Evolutionary conservation across 37 sponge, comb jelly and placozoan genomes (phyloP), one percentile per base, ranked within the genome.

Genomic region (Lycopodina hypogea): DNA sequence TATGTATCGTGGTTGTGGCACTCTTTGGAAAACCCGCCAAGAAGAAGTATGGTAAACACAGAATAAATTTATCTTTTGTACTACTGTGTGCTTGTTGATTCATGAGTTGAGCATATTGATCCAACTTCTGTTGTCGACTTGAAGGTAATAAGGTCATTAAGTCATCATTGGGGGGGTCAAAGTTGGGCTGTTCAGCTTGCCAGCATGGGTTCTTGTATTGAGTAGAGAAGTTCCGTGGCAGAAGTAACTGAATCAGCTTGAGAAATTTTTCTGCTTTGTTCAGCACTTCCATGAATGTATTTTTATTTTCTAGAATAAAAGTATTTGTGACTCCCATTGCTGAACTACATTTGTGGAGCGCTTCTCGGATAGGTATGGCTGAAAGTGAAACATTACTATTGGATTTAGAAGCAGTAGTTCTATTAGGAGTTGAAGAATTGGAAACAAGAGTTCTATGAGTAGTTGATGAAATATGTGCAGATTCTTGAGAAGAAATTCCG

Each of bases 11-110:
- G 12, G 73, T 81, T 38, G 82, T 81, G 18, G 73, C 82, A 63
- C 82, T 81, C 65, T 81, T 81, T 0, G 82, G 82, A 48, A 81
- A 81, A 3, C 82, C 82, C 0, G 86, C 74, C 29, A 81, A n/a
- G 53, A 70, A 72, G 65, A 84, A 77, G 55, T 70, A 77, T 7
- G 85, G 80, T 26, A 73, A 24, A 38, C 75, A 79, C 0, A 86
- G 0, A 26, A 72, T 38, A 32, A 55, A 33, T 26, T 58, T 55
- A 7, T 35, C 7, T 3, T 38, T 11, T 23, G 60, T 26, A 36
- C 33, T 21, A 1, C 21, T 56, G 48, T 39, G 2, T 17, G 17
- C 51, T 56, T 21, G 41, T 21, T 42, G 51, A 7, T 21, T 55
- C 0, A 62, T 29, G 22, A 21, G 48, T 42, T 42, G 69, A 70